phyloP scores from a whole-genome alignment of 2,888 invertebrate genomes.

The Oxycera nigricornis region DNA sequence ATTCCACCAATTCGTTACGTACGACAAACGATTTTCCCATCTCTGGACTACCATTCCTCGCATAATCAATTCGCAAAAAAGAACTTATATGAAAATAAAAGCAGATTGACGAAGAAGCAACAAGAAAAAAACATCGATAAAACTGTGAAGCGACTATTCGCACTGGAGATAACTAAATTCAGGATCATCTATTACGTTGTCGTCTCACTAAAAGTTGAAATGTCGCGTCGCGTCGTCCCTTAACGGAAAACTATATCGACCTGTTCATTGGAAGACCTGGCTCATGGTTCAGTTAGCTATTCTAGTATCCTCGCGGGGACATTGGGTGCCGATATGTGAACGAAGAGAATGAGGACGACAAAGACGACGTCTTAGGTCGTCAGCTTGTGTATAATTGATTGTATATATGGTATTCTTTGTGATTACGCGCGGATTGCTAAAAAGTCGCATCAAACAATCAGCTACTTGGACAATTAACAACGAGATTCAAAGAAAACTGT shows the following conservation, averaged over 20 bases:
- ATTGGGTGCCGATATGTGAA: too few species aligned
- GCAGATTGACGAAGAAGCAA: not conserved
- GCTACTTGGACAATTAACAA: constrained; percentile 40
- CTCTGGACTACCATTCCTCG: not conserved
- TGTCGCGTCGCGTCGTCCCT: too few species aligned
- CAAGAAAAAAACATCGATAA: not conserved
- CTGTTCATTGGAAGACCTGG: too few species aligned
- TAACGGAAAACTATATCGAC: not conserved
- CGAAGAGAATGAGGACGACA: not conserved
- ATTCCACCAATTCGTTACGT: constrained; percentile 31
- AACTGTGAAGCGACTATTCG: constrained; percentile 12
- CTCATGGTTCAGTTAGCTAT: too few species aligned
- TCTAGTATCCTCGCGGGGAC: too few species aligned
- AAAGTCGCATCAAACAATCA: constrained; percentile 40
- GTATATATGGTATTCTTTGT: not conserved
- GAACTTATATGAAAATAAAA: not conserved
- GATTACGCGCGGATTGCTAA: constrained; percentile 36
- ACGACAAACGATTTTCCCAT: constrained; percentile 36
- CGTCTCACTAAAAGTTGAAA: constrained; percentile 30
- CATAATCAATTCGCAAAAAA: constrained; percentile 4
- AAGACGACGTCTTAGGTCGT: not conserved
- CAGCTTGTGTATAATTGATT: not conserved
- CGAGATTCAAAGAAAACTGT: constrained; percentile 40
- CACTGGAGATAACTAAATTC: constrained; percentile 38
- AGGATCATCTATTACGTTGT: constrained; percentile 37